Evolutionary conservation across 2,797 vertebrate genomes (phyloP), one percentile per base, ranked within the genome.

Genomic region (Heliangelus exortis): DNA sequence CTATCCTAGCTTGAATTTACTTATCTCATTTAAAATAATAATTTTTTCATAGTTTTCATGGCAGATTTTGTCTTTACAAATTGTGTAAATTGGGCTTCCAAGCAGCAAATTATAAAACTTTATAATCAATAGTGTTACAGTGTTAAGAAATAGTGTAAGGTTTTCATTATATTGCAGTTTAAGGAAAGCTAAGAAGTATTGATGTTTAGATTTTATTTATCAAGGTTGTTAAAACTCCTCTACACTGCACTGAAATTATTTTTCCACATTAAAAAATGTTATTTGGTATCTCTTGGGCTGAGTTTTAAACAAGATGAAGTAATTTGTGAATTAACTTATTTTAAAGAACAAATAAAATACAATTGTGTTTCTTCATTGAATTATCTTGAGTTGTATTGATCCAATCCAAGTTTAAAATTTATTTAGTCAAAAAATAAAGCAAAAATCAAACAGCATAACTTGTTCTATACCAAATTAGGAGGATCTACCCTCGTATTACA

Each of bases 161-260:
- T 98, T 98, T 99, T 97, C 98, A 98, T 98, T 98, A 98, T 98
- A 97, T 96, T 93, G 97, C 96, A 98, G 97, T 98, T 98, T 98
- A 98, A 98, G 96, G 97, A 97, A 98, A 98, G 98, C 98, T 98
- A 99, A 98, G 97, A 95, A 97, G 97, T 98, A 99, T 98, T 95
- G 98, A 98, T 97, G 97, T 98, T 96, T 97, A 97, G 94, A 98
- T 98, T 98, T 98, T 98, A 98, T 98, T 98, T 98, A 98, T 98
- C 98, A 98, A 91, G 98, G 97, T 97, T 98, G 97, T 98, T 97
- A 97, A 97, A 45, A 98, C 97, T 98, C 98, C 95, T 96, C 97
- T 97, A 93, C 96, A 97, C 96, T 92, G 67, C 75, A 94, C 71
- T 15, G 43, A 96, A 81, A 96, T 97, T 97, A 95, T 96, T 97